Evolutionary conservation across 2,888 invertebrate species (phyloP), one percentile per base, ranked within the genome.

Genomic region (Carcina quercana): DNA sequence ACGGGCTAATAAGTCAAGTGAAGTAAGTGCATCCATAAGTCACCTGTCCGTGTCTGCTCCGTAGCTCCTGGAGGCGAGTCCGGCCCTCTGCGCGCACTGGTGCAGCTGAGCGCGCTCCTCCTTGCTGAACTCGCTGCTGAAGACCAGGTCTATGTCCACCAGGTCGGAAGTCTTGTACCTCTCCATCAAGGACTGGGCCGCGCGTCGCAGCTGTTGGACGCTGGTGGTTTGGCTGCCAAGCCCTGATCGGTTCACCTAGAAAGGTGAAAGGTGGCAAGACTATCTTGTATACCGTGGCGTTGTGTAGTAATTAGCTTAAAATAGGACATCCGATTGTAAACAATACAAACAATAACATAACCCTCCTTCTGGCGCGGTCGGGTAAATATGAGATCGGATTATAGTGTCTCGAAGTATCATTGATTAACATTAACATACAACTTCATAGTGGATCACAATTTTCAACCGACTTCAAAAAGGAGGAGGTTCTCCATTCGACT

Each of bases 31-130:
- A n/a, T 24, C 24, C 17, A 24, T 17, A 14, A 6, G 13, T 25
- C 14, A 13, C 25, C 25, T 25, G 25, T 25, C 14, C 74, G 71
- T 65, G 1, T 75, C 69, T 3, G 74, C 79, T 2, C 87, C 87
- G 37, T 85, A 80, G 42, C 88, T 88, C 24, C 50, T 59, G 0
- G 87, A 86, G 1, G 74, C 74, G 1, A 88, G 61, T 0, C 78
- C 75, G 1, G 55, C 51, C n/a, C 57, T 61, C 33, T 67, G 64
- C 1, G 87, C 86, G 3, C 79, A 59, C 74, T 79, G 70, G 51
- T 91, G 91, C 32, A 91, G 64, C 1, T 66, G 40, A 0, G 86
- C 87, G 13, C 91, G 70, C 50, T 91, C 91, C 1, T 89, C 89
- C 43, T 88, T 89, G 0, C 78, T 75, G 57, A 91, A 91, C 34